A percentile compares a stretch with the other conserved stretches of the same genome.
Evolutionary conservation across 2,888 invertebrate species (phyloP).

Genomic region (Apamea sordens): DNA sequence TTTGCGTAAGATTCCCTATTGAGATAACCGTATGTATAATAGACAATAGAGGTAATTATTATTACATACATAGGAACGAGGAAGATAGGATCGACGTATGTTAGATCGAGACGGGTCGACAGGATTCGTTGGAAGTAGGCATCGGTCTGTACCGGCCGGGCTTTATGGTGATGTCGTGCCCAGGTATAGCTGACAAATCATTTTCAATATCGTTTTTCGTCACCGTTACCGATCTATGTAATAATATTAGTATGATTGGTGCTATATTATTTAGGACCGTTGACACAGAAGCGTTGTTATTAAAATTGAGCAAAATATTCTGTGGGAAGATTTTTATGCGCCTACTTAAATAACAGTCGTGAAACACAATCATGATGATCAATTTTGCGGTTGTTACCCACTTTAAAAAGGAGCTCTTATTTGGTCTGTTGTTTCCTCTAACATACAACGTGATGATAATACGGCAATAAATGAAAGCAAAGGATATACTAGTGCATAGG

Average conservation of each 20-base stretch:
- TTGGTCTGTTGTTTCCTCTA: too few relatives aligned
- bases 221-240: neutral
- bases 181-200: too few relatives aligned
- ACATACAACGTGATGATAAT: too few relatives aligned
- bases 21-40: neutral
- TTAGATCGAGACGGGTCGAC: neutral
- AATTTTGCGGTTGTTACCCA: neutral
- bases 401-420: neutral
- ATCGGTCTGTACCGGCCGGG: neutral
- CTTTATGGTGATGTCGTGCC: neutral
- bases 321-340: neutral
- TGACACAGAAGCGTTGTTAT: neutral
- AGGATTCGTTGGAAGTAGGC: neutral
- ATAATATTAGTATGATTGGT: too few relatives aligned
- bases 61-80: neutral
- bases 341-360: neutral
- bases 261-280: neutral
- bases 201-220: neutral
- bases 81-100: neutral
- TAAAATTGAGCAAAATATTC: neutral
- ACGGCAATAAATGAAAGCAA: neutral
- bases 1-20: neutral
- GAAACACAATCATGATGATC: neutral
- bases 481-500: neutral
- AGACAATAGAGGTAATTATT: neutral